Base-by-base conservation (phyloP, 2,113 vertebrate genomes). In the Eudyptes chrysolophus region DNA sequence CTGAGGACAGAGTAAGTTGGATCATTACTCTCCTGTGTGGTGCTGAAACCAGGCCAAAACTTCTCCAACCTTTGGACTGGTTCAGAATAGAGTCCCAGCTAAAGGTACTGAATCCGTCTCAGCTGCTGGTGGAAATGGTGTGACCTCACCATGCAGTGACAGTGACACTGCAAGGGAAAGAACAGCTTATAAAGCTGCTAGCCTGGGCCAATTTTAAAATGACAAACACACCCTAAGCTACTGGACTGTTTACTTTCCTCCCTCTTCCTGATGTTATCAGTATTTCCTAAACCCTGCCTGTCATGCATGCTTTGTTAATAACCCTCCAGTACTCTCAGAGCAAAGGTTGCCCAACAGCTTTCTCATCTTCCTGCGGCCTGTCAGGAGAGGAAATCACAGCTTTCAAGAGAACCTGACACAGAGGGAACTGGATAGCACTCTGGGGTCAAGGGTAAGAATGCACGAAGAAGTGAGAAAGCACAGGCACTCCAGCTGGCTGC, bases 311-410 rank as follows among this genome's bases (percentile, higher is more conserved):
- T 96, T 97, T 97, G 97, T 96, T 97, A 98, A 98, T 97, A 97
- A 95, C 89, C 95, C 88, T 94, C 68, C 77, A 83, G 94, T 86
- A 92, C 95, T 96, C 91, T 87, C 80, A 84, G 98, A 98, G 98
- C 98, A 98, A 98, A 98, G 98, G 98, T 99, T 98, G 98, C 93
- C 94, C 84, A 96, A 95, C 98, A 99, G 98, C 97, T 98, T 98
- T 98, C 98, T 98, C 97, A 94, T 97, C 96, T 98, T 98, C 98
- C 98, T 98, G 98, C 94, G 66, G 93, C 96, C 95, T 98, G 98
- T 98, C 98, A 98, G 93, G 95, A 98, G 91, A 98, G 98, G 98
- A 98, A 98, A 98, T 98, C 96, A 75, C 97, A 97, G 87, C 95
- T 98, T 97, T 96, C 95, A 92, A 96, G 95, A 96, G 94, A 95